A percentile compares a stretch with the other conserved stretches of the same genome.
These are phyloP conservation scores for Agriopis aurantiaria DNA, from an alignment of 2,888 invertebrate species.

Conservation along the genomic window DNA sequence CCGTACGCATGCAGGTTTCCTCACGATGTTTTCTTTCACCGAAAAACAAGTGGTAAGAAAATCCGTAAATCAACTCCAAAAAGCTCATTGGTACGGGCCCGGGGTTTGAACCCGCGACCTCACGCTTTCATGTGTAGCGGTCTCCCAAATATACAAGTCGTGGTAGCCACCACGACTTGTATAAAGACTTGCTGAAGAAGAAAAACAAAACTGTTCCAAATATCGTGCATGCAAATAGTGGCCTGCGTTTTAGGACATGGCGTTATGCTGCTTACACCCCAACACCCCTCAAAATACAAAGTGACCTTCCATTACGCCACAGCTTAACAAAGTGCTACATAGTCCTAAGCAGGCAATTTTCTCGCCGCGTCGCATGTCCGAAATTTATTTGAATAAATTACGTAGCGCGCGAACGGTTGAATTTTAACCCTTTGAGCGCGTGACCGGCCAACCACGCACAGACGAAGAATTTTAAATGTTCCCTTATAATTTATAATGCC, in stretches of 20 bases:
- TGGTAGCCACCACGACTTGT: no score
- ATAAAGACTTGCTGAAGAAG: no score
- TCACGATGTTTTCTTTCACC: no score
- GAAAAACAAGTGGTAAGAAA: no score
- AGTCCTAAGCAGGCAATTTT: conserved; percentile 67
- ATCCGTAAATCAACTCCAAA: no score
- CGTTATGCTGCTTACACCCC: neutral
- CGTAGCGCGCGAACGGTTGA: conserved; percentile 72
- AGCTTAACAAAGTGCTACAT: conserved; percentile 50
- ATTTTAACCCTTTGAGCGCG: conserved; percentile 74
- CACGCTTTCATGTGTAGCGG: no score
- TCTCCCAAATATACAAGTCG: no score
- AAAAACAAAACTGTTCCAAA: neutral
- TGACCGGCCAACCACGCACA: conserved; percentile 53
- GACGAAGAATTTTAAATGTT: conserved; percentile 61
- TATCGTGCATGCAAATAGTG: neutral
- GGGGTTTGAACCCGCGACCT: no score
- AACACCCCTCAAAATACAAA: conserved; percentile 14
- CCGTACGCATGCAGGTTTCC: no score
- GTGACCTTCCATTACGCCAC: conserved; percentile 26
- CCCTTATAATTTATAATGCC: conserved; percentile 39
- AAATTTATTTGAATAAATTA: conserved; percentile 84
- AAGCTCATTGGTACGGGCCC: no score
- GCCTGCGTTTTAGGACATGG: conserved; percentile 3
- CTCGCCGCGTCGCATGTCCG: conserved; percentile 70